phyloP scores from a whole-genome alignment of 2,797 vertebrate species.

The Sebastes itinus region DNA sequence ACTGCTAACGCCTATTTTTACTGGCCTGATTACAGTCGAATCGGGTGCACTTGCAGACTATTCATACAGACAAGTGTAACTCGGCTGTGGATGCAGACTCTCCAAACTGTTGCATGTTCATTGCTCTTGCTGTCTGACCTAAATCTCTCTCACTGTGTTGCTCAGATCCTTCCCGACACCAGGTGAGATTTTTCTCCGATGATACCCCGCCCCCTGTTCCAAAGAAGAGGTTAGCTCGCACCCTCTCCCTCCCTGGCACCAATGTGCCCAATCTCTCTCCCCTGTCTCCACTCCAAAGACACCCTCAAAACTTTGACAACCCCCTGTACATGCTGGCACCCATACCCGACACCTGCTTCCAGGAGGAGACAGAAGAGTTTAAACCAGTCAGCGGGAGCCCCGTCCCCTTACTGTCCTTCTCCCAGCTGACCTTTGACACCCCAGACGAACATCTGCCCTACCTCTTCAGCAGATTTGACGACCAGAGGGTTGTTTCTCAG shows the following conservation, averaged over 20 bases:
- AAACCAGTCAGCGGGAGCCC: background rate
- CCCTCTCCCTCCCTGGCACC: constrained; percentile 70
- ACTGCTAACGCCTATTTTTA: too few species aligned
- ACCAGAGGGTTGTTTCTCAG: constrained; percentile 56
- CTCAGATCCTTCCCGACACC: constrained; percentile 57
- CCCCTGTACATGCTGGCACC: constrained; percentile 71
- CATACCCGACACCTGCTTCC: background rate
- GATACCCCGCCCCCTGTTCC: constrained; percentile 79
- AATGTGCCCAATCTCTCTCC: background rate
- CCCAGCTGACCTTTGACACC: constrained; percentile 71
- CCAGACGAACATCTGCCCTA: constrained; percentile 66
- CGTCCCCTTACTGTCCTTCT: constrained; percentile 16
- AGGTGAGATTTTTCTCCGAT: constrained; percentile 75
- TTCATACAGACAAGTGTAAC: background rate
- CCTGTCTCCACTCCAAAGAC: constrained; percentile 18
- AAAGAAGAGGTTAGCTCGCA: constrained; percentile 73
- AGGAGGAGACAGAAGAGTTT: constrained; percentile 26
- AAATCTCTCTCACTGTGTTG: constrained; percentile 1
- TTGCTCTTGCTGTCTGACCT: background rate
- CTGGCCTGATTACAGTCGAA: too few species aligned
- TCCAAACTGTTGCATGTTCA: background rate
- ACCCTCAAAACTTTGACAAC: constrained; percentile 68
- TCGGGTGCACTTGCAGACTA: background rate
- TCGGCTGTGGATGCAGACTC: background rate
- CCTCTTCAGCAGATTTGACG: constrained; percentile 58